Evolutionary conservation across 1,140 invertebrate species (phyloP), one percentile per base, ranked within the genome.

Genomic region (Drosophila jambulina): DNA sequence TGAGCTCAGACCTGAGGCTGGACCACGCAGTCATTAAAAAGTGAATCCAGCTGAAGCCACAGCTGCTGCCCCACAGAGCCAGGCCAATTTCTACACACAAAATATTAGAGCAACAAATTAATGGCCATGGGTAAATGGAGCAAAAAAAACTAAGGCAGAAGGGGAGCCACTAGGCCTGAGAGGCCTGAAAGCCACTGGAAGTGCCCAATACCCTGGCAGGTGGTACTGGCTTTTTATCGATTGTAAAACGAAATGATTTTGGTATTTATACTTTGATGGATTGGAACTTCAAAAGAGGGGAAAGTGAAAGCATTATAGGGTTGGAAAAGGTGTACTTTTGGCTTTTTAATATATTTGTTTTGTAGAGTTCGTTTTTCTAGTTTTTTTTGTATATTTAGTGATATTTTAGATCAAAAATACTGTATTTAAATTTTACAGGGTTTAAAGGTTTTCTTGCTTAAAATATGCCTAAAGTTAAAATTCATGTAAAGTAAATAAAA

Each of bases 81-180:
- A 60, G 79, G 84, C 81, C 85, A 85, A 90, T 90, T 90, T 90
- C 71, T 70, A 46, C 74, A 46, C 74, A 82, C 78, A 88, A 90
- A 85, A 90, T 90, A 90, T 90, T 91, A 76, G 82, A 82, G 78
- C 86, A 91, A 82, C 85, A 90, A 88, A 90, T 85, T 90, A 91
- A 90, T 90, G 86, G 72, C 61, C 75, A 77, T 56, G 40, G 43
- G 60, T 69, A 76, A 85, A 68, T 70, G 48, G 71, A 68, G 80
- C 59, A 27, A 51, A 48, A 79, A 38, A 54, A 48, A 71, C 15
- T 38, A 56, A 36, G 51, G 13, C 51, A 15, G 23, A 48, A 25
- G 38, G 46, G 49, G 23, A 38, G 40, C 51, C 10, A 54, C 51
- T 36, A 36, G 23, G 32, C 15, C n/a, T 5, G n/a, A 36, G 32